phyloP scores from a whole-genome alignment of 2,113 vertebrate genomes.

The Connochaetes taurinus region DNA sequence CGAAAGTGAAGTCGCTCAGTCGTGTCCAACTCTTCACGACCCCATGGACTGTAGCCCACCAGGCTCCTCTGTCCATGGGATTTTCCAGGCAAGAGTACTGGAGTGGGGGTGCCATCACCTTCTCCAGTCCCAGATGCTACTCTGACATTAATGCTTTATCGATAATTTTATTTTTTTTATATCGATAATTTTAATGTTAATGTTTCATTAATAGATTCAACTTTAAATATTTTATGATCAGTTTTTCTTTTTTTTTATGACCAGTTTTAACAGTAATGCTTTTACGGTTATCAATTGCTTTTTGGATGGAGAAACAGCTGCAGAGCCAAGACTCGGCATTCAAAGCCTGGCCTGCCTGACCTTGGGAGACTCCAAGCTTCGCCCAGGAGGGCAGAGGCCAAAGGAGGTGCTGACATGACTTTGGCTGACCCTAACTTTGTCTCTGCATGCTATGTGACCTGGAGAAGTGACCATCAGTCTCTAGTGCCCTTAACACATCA shows the following conservation, averaged over 20 bases:
- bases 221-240: slow-evolving; percentile 1
- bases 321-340: neutral
- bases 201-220: neutral
- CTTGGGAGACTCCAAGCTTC: neutral
- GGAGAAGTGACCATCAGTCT: neutral
- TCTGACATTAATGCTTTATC: neutral
- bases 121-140: neutral
- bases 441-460: neutral
- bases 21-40: accelerated
- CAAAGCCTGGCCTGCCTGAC: neutral
- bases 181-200: neutral
- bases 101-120: too few relatives aligned
- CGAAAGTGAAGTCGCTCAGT: too few relatives aligned
- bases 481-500: neutral
- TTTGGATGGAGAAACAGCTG: neutral
- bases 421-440: neutral
- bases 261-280: neutral
- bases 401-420: neutral
- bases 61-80: too few relatives aligned
- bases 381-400: neutral
- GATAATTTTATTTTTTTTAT: neutral
- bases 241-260: neutral
- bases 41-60: too few relatives aligned
- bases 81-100: too few relatives aligned
- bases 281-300: neutral